Base-by-base conservation (phyloP, 1,140 invertebrate species). In the Papilio dardanus region DNA sequence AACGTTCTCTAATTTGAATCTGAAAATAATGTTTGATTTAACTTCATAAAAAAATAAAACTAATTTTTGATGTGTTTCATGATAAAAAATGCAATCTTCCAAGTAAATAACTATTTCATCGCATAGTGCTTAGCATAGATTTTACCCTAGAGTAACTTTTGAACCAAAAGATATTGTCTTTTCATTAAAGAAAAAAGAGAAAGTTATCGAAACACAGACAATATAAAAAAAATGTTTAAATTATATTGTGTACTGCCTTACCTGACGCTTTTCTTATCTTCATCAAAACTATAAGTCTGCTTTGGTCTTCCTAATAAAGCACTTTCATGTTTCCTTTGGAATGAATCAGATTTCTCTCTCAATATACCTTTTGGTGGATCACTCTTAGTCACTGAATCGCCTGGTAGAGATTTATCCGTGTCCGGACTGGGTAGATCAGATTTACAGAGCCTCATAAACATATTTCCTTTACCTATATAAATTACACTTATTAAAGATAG, bases 391-490 rank as follows among this genome's bases (percentile, higher is more conserved):
- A 91, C 76, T 0, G 90, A 91, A 31, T 93, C 90, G 50, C 87
- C 62, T 1, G 86, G 80, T 0, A 87, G 67, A 1, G 90, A 92
- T 68, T 93, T 93, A n/a, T 92, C 89, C 12, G 87, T 90, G 35
- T 92, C 88, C 0, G 91, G 88, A 79, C 89, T 93, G 1, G 89
- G 88, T n/a, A 89, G 80, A 50, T 94, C 94, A 24, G 94, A 95
- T 58, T 94, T 94, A 76, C 95, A 95, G 35, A 95, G 94, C 84
- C 96, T 96, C 16, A 97, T 90, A 79, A 96, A 97, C 94, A 96
- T 96, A 12, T 94, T 94, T 4, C 96, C 96, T 76, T 95, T 96
- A 5, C 96, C 94, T 91, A 73, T 67, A 85, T 84, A 54, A 66
- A 67, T 68, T 7, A 74, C 71, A 66, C 7, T 33, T 24, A 12